Evolutionary conservation across 2,113 vertebrate genomes (phyloP).

Genomic region (Labrus mixtus): DNA sequence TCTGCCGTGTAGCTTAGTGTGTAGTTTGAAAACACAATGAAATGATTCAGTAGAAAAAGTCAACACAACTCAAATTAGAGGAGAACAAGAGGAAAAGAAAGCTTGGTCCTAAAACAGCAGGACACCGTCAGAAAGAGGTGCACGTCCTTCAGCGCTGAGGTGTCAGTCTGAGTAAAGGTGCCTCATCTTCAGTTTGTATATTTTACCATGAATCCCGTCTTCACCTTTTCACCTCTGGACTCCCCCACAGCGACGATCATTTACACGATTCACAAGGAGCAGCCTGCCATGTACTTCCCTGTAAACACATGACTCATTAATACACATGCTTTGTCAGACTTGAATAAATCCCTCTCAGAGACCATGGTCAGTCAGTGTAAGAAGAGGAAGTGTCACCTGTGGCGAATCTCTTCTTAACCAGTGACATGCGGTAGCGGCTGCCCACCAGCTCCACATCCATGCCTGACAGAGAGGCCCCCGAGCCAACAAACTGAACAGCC

Average conservation of each 20-base stretch:
- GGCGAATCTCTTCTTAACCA: conserved; percentile 95
- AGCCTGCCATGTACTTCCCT: conserved; percentile 87
- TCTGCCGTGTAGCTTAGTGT: conserved; percentile 44
- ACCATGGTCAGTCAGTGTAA: background rate
- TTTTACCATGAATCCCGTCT: background rate
- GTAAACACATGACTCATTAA: conserved; percentile 1
- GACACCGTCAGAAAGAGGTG: conserved; percentile 58
- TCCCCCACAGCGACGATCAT: conserved; percentile 1
- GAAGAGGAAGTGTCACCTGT: conserved; percentile 84
- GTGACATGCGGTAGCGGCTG: conserved; percentile 92
- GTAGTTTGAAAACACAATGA: conserved; percentile 51
- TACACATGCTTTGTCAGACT: too few relatives aligned
- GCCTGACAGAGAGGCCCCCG: conserved; percentile 90
- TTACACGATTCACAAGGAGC: conserved; percentile 75
- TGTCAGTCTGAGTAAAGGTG: background rate
- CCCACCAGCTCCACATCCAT: conserved; percentile 92
- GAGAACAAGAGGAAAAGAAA: conserved; percentile 45
- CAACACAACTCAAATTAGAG: conserved; percentile 36
- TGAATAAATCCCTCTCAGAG: too few relatives aligned
- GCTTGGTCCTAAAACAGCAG: conserved; percentile 65
- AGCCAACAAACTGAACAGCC: conserved; percentile 94
- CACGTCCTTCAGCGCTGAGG: conserved; percentile 46
- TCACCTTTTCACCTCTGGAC: background rate
- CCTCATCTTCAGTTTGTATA: background rate
- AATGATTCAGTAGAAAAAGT: conserved; percentile 47